These are phyloP conservation scores for Harpalus rufipes DNA, from an alignment of 2,888 invertebrate genomes.

Conservation along the genomic window DNA sequence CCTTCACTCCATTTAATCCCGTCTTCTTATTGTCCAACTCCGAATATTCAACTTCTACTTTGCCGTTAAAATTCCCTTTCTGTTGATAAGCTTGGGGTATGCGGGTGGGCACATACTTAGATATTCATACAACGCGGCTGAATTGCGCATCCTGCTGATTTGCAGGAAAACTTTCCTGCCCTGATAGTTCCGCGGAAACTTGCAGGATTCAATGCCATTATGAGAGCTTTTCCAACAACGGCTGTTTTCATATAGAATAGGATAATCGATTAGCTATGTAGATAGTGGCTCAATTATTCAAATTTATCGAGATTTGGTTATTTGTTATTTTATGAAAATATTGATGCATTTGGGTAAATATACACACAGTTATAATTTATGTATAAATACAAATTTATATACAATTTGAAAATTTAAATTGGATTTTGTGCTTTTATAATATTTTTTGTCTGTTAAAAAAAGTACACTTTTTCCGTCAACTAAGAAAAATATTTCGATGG, in stretches of 20 bases:
- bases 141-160: conserved; percentile 41
- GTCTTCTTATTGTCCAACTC: not conserved
- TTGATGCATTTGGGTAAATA: not conserved
- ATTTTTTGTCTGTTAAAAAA: too few species aligned
- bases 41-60: not conserved
- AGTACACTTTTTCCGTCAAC: too few species aligned
- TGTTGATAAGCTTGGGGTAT: not conserved
- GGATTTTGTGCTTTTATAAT: too few species aligned
- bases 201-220: conserved; percentile 3
- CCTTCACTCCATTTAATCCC: not conserved
- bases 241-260: not conserved
- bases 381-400: not conserved
- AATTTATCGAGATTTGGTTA: not conserved
- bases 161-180: conserved; percentile 32
- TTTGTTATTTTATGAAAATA: not conserved
- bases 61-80: not conserved
- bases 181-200: not conserved
- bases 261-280: not conserved
- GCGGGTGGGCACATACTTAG: conserved; percentile 19
- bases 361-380: not conserved
- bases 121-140: conserved; percentile 22
- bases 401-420: too few species aligned
- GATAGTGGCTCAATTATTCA: not conserved
- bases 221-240: not conserved
- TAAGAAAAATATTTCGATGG: too few species aligned